Evolutionary conservation across 2,888 invertebrate species (phyloP).

Genomic region (Pemphredon lugubris): DNA sequence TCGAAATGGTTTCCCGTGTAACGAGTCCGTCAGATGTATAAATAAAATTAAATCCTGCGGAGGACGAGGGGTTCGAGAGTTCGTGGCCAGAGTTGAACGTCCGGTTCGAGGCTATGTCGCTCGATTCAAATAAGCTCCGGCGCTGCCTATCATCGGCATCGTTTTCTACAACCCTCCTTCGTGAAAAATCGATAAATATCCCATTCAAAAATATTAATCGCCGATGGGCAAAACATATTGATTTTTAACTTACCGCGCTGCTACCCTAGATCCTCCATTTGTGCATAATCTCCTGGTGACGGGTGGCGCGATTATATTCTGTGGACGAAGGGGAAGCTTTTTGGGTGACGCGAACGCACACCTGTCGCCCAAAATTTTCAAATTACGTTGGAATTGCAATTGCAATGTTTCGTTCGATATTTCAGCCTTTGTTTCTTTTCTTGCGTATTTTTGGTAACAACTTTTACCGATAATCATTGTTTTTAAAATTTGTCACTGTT

Average conservation of each 20-base stretch:
- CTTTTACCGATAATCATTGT: too few relatives aligned
- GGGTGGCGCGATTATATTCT: conserved; percentile 43
- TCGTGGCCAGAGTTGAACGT: conserved; percentile 71
- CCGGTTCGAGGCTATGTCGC: conserved; percentile 79
- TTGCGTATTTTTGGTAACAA: too few relatives aligned
- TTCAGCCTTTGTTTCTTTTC: too few relatives aligned
- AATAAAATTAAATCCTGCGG: conserved; percentile 77
- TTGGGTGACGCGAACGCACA: conserved; percentile 37
- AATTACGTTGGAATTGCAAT: neutral
- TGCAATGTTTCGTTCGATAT: neutral
- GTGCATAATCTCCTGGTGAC: neutral
- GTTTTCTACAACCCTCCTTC: conserved; percentile 31
- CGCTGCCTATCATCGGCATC: conserved; percentile 46
- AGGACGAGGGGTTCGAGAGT: conserved; percentile 88
- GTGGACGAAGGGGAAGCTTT: conserved; percentile 34
- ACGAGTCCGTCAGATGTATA: conserved; percentile 57
- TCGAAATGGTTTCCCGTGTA: conserved; percentile 33
- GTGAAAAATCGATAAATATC: conserved; percentile 48
- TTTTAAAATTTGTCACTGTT: too few relatives aligned
- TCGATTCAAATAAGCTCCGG: conserved; percentile 71
- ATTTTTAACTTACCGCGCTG: neutral
- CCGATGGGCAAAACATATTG: neutral
- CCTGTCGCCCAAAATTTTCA: conserved; percentile 36
- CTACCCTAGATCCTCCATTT: too few relatives aligned
- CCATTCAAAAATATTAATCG: neutral